Percentiles rank a stretch among this genome's conserved stretches.
These are phyloP conservation scores for Avahi laniger DNA, from an alignment of 2,797 vertebrate species.

Conservation along the genomic window DNA sequence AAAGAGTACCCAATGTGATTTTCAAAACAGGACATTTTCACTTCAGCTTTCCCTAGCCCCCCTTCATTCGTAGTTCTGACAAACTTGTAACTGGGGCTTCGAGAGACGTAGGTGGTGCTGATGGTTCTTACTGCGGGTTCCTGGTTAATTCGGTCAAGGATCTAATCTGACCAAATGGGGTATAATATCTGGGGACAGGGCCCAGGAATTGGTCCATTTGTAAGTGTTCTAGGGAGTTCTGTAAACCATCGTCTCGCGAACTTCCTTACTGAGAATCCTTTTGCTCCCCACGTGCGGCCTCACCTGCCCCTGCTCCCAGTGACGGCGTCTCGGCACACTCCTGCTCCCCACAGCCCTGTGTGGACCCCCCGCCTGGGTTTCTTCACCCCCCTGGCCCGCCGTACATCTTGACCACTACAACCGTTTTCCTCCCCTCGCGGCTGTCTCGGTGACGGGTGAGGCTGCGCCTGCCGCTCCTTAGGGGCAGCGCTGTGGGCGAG, in stretches of 20 bases:
- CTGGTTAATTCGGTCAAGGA: not conserved
- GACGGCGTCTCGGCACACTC: not conserved
- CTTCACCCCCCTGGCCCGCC: not conserved
- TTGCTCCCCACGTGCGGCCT: not conserved
- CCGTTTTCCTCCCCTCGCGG: not conserved
- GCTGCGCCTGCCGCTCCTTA: not conserved
- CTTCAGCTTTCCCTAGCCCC: not conserved
- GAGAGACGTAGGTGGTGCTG: not conserved
- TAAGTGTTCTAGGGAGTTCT: not conserved
- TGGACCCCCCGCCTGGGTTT: not conserved
- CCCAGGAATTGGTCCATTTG: not conserved
- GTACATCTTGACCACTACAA: not conserved
- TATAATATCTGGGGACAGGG: not conserved
- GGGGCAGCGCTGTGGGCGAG: not conserved
- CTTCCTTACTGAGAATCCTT: not conserved
- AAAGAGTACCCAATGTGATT: not conserved
- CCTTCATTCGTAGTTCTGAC: not conserved
- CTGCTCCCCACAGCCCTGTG: not conserved
- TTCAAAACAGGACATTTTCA: not conserved
- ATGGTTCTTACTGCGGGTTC: not conserved
- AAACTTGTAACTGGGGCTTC: not conserved
- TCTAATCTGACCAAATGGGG: not conserved
- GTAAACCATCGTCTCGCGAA: not conserved
- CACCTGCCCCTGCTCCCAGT: not conserved
- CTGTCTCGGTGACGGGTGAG: not conserved